These are phyloP conservation scores for Amphipoea oculea DNA, from an alignment of 2,888 invertebrate species.

Conservation along the genomic window DNA sequence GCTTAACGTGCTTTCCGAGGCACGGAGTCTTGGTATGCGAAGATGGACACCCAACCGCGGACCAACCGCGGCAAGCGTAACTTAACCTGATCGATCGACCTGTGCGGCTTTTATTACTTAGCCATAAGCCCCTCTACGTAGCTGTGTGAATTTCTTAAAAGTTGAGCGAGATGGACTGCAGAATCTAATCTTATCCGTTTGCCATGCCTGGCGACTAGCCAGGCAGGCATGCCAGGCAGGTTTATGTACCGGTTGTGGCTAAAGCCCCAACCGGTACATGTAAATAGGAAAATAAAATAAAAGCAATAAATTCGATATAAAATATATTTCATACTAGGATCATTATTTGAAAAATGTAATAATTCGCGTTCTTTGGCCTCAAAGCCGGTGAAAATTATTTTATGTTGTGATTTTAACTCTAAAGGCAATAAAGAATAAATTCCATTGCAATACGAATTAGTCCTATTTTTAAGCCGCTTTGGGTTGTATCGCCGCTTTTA, in stretches of 20 bases:
- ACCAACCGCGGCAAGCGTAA: no score
- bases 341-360: slow-evolving; percentile 28
- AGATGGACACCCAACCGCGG: no score
- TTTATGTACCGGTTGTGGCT: no score
- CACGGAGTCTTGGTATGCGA: no score
- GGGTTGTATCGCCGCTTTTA: slow-evolving; percentile 46
- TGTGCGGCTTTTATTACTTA: no score
- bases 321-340: slow-evolving; percentile 41
- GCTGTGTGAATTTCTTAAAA: background rate
- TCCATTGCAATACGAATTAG: slow-evolving; percentile 27
- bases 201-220: background rate
- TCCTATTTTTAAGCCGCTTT: slow-evolving; percentile 34
- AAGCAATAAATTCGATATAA: slow-evolving; percentile 19
- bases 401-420: slow-evolving; percentile 13
- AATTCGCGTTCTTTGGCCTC: background rate
- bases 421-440: slow-evolving; percentile 9
- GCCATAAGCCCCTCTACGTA: no score
- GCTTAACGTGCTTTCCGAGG: no score
- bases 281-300: slow-evolving; percentile 16
- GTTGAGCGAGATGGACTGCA: background rate
- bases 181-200: background rate
- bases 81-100: no score
- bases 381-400: slow-evolving; percentile 11
- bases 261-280: background rate
- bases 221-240: no score